Base-by-base conservation (phyloP, 2,888 invertebrate species). In the Amiota communis region DNA sequence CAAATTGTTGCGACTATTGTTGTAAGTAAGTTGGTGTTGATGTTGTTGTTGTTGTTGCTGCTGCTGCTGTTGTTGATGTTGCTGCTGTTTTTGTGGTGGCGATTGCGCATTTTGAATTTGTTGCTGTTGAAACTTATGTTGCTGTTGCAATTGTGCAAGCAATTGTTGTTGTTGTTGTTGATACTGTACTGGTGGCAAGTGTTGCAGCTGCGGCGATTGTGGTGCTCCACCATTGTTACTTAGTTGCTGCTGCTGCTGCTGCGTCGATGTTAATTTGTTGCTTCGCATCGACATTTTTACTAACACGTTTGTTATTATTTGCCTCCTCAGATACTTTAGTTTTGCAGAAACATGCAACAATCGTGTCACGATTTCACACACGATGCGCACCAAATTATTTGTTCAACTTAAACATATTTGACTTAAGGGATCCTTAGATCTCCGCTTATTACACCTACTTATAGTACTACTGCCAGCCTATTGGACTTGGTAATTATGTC, bases 231-330 rank as follows among this genome's bases (percentile, higher is more conserved):
- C 23, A 56, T 70, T n/a, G 72, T 56, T 64, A 70, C 15, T 76
- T 63, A 77, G 80, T 74, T 80, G 71, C 71, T 80, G 72, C 59
- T 79, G 74, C 82, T 79, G 46, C 73, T 59, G 74, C 46, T 74
- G 74, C 51, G 80, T 76, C 49, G 78, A 78, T 48, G 79, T 87
- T 78, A 86, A 82, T 82, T 88, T 88, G 84, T 88, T 89, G 79
- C 87, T 89, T 71, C 88, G 87, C 87, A 89, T 85, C 78, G 89
- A 88, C 90, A 90, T 89, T 80, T 77, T 72, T 36, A 63, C 48
- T 63, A 0, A 53, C 53, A 15, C n/a, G 47, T 56, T n/a, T 70
- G 51, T 17, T 17, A 23, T 69, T 57, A 23, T 69, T 57, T 68
- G 12, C 23, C 36, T 36, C n/a, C 46, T n/a, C 63, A 10, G n/a